These are phyloP conservation scores for Megastigmus dorsalis DNA, from an alignment of 2,888 invertebrate species.

Conservation along the genomic window DNA sequence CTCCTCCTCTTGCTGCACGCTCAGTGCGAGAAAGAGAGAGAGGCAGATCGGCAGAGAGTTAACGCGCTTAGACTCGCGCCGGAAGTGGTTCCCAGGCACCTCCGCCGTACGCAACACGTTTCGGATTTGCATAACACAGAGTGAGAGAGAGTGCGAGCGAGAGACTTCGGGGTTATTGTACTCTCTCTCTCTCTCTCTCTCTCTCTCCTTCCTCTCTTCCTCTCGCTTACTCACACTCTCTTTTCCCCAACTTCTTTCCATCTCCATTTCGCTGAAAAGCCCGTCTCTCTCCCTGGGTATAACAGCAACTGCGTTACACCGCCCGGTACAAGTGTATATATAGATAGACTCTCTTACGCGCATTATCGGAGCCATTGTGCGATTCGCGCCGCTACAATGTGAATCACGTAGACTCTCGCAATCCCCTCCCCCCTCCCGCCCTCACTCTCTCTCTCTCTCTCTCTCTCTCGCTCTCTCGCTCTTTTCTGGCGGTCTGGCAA, in stretches of 20 bases:
- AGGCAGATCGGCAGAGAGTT: conserved; percentile 52
- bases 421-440: no score
- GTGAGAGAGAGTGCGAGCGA: conserved; percentile 2
- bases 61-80: conserved; percentile 46
- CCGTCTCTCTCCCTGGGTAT: no score
- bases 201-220: not conserved
- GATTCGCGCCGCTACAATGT: conserved; percentile 38
- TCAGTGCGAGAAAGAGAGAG: not conserved
- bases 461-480: no score
- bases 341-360: no score
- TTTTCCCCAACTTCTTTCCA: not conserved
- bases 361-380: conserved; percentile 45
- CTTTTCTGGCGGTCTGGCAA: no score
- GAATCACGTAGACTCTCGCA: conserved; percentile 52
- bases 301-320: no score
- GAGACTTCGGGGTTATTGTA: conserved; percentile 55
- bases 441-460: no score
- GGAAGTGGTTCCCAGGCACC: conserved; percentile 56
- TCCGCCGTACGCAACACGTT: conserved; percentile 51
- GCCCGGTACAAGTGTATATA: no score
- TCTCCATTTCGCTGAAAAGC: conserved; percentile 22
- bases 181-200: conserved; percentile 19
- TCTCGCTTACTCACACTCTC: not conserved
- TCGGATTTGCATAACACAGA: conserved; percentile 62
- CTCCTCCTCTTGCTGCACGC: no score